Evolutionary conservation across 2,888 invertebrate genomes (phyloP), one percentile per base, ranked within the genome.

Genomic region (Mythimna albipuncta): DNA sequence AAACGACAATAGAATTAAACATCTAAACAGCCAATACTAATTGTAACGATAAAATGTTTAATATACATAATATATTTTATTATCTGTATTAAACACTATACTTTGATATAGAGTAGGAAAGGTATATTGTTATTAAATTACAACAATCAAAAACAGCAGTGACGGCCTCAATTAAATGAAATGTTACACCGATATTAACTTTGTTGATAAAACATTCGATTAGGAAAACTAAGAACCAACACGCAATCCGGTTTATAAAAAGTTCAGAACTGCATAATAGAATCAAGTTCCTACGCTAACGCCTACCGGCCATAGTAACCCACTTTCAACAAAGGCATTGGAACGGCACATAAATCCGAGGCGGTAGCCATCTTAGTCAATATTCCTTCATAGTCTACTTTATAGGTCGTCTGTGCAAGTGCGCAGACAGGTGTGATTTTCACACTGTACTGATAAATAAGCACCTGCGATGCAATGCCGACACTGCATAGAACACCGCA

Each of bases 351-450:
- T 65, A 63, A 59, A 82, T 59, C 21, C 6, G 50, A 58, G 57
- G n/a, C 47, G 38, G 79, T 21, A 64, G 57, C 26, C 61, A 64
- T 79, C 80, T 80, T 79, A 69, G 55, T 52, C 72, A 70, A 59
- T 70, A 68, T 58, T 72, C 57, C 66, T 71, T 47, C 75, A 80
- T 55, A 68, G 26, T 58, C 19, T 74, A 77, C 58, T 82, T 72
- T 79, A 79, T 79, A 80, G 82, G 81, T 82, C 77, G 72, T 70
- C 69, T 74, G 64, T 81, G 79, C 76, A 77, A 63, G 6, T 47
- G 47, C 44, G 44, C 47, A 47, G 16, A 68, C 79, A 82, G 65
- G 82, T 80, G 77, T 79, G 72, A 83, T 77, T 77, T 78, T 86
- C 82, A 79, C 85, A 85, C 69, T 76, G 72, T 67, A 57, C 35